phyloP scores from a whole-genome alignment of 2,888 invertebrate genomes.

The Cephalotes varians region DNA sequence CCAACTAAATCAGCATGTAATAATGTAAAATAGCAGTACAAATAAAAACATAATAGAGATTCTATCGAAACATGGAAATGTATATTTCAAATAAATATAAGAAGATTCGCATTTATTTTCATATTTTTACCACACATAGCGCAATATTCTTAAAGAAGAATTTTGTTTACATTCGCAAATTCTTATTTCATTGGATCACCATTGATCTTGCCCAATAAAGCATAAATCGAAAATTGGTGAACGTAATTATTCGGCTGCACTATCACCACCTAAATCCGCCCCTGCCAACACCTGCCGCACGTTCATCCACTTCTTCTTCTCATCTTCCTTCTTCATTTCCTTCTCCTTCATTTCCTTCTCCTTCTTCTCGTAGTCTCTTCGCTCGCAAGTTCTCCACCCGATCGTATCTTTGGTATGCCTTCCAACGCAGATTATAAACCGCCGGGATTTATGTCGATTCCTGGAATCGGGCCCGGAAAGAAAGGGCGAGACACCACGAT shows the following conservation, averaged over 20 bases:
- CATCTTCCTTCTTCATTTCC: conserved; percentile 18
- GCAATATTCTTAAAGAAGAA: not conserved
- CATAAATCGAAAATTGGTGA: conserved; percentile 17
- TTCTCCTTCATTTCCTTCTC: conserved; percentile 23
- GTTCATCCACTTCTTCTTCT: conserved; percentile 44
- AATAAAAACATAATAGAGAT: not conserved
- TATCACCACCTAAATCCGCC: conserved; percentile 58
- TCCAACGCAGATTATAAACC: conserved; percentile 83
- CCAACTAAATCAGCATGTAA: not conserved
- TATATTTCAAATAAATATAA: not conserved
- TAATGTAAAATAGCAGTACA: not conserved
- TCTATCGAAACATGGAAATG: not conserved
- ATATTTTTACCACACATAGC: not conserved
- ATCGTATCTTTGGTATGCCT: conserved; percentile 81
- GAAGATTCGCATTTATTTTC: not conserved
- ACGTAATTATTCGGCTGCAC: conserved; percentile 51
- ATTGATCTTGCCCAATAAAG: not conserved
- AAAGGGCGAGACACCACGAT: conserved; percentile 56
- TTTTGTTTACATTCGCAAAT: not conserved
- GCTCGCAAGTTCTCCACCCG: conserved; percentile 70
- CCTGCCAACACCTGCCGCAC: conserved; percentile 77
- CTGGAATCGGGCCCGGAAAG: conserved; percentile 78
- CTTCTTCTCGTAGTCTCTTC: conserved; percentile 58
- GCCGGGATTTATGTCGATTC: conserved; percentile 83
- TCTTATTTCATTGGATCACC: not conserved